phyloP scores from a whole-genome alignment of 2,888 invertebrate genomes.

The Melinopterus prodromus region DNA sequence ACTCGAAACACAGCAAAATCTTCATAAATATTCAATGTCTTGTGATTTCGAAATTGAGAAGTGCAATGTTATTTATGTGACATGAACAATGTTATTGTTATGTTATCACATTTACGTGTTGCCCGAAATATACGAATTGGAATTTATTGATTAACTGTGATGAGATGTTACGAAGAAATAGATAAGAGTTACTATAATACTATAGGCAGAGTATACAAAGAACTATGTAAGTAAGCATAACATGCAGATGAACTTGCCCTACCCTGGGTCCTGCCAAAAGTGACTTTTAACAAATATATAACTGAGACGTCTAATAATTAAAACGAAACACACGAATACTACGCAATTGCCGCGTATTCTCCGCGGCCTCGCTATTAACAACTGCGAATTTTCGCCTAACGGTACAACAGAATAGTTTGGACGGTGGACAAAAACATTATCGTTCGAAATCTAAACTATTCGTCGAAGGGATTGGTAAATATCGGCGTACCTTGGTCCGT shows the following conservation, averaged over 20 bases:
- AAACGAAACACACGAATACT: background rate
- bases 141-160: background rate
- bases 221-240: slow-evolving; percentile 49
- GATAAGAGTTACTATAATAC: slow-evolving; percentile 9
- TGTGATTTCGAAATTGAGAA: slow-evolving; percentile 34
- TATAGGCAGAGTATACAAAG: slow-evolving; percentile 9
- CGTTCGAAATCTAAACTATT: slow-evolving; percentile 49
- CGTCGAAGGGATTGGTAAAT: slow-evolving; percentile 43
- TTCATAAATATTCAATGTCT: background rate
- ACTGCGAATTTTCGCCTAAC: background rate
- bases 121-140: background rate
- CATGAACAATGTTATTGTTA: slow-evolving; percentile 5
- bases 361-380: background rate
- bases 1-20: background rate
- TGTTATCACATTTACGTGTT: slow-evolving; percentile 17
- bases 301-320: background rate
- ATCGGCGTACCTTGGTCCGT: slow-evolving; percentile 78
- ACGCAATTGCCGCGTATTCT: background rate
- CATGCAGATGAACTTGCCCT: slow-evolving; percentile 48
- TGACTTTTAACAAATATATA: slow-evolving; percentile 13
- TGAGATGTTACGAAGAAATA: background rate
- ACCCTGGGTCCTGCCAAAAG: slow-evolving; percentile 48
- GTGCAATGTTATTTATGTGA: slow-evolving; percentile 15
- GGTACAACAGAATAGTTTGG: background rate
- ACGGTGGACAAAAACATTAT: slow-evolving; percentile 52